Conservation (phyloP, 2,888 invertebrate species). For the Onthophagus sagittarius region DNA sequence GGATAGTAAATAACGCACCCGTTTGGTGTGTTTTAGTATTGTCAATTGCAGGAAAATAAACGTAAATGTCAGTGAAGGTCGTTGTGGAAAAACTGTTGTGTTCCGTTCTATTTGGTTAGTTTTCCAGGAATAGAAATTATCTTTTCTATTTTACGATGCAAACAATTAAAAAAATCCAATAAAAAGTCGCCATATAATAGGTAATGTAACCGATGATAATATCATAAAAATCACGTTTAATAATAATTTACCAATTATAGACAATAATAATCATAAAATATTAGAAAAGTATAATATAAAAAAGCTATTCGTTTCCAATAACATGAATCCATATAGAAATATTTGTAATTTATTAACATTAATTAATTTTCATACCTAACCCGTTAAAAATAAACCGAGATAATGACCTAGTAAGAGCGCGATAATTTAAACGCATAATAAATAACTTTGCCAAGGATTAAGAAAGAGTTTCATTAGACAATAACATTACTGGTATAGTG, state of each 20-base stretch:
- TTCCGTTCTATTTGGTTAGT: neutral
- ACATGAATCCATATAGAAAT: too few relatives aligned
- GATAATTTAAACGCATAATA: slow-evolving; percentile 13
- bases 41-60: slow-evolving; percentile 29
- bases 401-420: neutral
- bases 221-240: neutral
- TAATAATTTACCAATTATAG: neutral
- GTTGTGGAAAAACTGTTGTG: slow-evolving; percentile 15
- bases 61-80: slow-evolving; percentile 33
- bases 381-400: slow-evolving; percentile 4
- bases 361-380: neutral
- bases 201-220: neutral
- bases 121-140: neutral
- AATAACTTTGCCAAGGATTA: slow-evolving; percentile 10
- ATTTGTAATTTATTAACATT: neutral
- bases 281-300: too few relatives aligned
- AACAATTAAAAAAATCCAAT: neutral
- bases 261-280: neutral
- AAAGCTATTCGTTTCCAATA: too few relatives aligned
- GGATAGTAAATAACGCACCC: slow-evolving; percentile 31
- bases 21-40: slow-evolving; percentile 25
- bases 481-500: slow-evolving; percentile 13
- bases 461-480: slow-evolving; percentile 10
- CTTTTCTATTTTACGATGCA: neutral
- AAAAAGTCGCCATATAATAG: neutral